Evolutionary conservation across 1,140 invertebrate species (phyloP), one percentile per base, ranked within the genome.

Genomic region (Caligus rogercresseyi): DNA sequence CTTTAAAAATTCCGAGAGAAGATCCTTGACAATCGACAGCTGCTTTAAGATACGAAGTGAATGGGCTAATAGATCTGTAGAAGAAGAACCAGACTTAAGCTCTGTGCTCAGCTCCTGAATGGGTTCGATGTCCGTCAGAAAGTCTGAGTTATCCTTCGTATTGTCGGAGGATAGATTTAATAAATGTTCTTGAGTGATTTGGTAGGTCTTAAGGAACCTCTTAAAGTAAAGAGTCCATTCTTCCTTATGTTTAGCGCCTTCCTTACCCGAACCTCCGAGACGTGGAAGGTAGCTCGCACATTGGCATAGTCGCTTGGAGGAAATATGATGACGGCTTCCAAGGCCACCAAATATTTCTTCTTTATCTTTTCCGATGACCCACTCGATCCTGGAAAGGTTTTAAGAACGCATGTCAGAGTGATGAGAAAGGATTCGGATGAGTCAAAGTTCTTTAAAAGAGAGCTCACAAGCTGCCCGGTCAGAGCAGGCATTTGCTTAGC

Each of bases 241-340:
- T 43, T 43, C 53, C 16, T 54, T 54, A 54, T 54, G 53, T 14
- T 54, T 13, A 23, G 21, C 21, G 7, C 53, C 53, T 54, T 54
- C 53, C 21, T 54, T 54, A 7, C 53, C 53, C 21, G n/a, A 16
- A 54, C 53, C 53, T 7, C 53, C 53, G 21, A 54, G 53, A 15
- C 53, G 4, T 7, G 53, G 53, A 11, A 54, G 13, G n/a, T 14
- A 54, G 16, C n/a, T 23, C 4, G 21, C n/a, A 23, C 53, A 54
- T 54, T 54, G 4, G 13, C 13, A 16, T 23, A 54, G 21, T 16
- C 11, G 13, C 18, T 24, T 43, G 24, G 31, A 43, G 31, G 31
- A 43, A 43, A n/a, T n/a, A n/a, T n/a, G n/a, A n/a, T n/a, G n/a
- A n/a, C n/a, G 31, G 7, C 31, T 43, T 11, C 31, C 31, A n/a